phyloP scores from a whole-genome alignment of 2,113 vertebrate genomes.

The Corvus hawaiiensis region DNA sequence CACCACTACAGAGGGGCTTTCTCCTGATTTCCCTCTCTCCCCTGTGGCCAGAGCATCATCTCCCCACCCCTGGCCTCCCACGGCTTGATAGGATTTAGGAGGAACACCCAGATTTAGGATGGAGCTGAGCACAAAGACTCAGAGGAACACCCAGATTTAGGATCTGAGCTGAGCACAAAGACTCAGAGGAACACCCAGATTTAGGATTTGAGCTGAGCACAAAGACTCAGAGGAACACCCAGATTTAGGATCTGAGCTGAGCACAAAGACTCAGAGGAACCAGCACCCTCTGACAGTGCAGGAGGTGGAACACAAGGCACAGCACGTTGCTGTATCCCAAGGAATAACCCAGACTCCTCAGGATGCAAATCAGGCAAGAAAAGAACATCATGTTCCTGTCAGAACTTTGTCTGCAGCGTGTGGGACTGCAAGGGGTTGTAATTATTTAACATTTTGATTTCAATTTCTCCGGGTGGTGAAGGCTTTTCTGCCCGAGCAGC shows the following conservation, averaged over 20 bases:
- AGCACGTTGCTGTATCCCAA: not conserved
- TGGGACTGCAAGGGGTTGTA: not conserved
- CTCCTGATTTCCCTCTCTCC: not conserved
- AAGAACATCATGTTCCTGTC: not conserved
- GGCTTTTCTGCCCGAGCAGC: not conserved
- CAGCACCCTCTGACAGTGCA: rapidly evolving
- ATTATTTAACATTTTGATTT: not conserved
- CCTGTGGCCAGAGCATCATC: not conserved
- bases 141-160: not conserved
- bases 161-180: too few relatives aligned
- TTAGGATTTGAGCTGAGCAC: not conserved
- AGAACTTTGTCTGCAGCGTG: not conserved
- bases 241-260: not conserved
- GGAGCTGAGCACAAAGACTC: not conserved
- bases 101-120: not conserved
- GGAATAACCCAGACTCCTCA: not conserved
- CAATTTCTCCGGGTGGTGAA: not conserved
- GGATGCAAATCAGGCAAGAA: not conserved
- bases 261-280: not conserved
- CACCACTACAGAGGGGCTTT: not conserved
- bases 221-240: not conserved
- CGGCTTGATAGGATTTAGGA: not conserved
- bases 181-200: not conserved
- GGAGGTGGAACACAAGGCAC: not conserved
- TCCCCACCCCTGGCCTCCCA: not conserved